Conservation (phyloP, 2,113 vertebrate species). For the Pavo muticus region DNA sequence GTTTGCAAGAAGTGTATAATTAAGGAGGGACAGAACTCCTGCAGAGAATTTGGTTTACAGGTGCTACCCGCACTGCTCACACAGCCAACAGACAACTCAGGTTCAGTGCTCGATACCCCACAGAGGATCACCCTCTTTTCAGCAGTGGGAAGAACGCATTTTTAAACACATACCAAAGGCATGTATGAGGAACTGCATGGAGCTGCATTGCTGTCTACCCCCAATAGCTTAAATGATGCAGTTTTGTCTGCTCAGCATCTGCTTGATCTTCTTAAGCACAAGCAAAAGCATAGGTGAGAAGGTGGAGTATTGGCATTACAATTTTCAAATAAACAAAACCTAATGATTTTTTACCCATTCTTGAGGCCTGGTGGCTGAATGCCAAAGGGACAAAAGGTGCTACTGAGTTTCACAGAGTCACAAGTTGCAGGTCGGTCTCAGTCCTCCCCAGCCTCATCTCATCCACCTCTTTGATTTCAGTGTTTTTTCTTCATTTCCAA, state of each 20-base stretch:
- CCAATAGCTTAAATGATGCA: not conserved
- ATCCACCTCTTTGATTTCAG: not conserved
- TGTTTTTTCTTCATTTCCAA: accelerated
- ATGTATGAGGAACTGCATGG: not conserved
- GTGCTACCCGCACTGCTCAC: constrained; percentile 38
- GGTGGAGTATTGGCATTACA: not conserved
- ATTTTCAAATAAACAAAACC: not conserved
- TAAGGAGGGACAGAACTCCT: constrained; percentile 43
- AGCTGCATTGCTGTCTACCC: not conserved
- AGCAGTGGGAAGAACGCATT: not conserved
- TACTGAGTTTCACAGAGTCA: not conserved
- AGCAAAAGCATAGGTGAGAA: not conserved
- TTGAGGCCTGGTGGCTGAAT: not conserved
- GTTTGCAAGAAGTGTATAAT: constrained; percentile 58
- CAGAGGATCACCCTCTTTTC: constrained; percentile 58
- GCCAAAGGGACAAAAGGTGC: not conserved
- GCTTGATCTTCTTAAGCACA: not conserved
- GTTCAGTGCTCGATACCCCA: constrained; percentile 33
- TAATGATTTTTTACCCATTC: not conserved
- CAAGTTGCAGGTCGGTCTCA: not conserved
- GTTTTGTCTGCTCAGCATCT: not conserved
- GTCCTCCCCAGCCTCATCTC: not conserved
- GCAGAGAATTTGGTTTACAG: constrained; percentile 51
- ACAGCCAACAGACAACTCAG: constrained; percentile 40
- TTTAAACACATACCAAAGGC: constrained; percentile 32